Base-by-base conservation (phyloP, 2,888 invertebrate species). In the Rhogogaster chlorosoma region DNA sequence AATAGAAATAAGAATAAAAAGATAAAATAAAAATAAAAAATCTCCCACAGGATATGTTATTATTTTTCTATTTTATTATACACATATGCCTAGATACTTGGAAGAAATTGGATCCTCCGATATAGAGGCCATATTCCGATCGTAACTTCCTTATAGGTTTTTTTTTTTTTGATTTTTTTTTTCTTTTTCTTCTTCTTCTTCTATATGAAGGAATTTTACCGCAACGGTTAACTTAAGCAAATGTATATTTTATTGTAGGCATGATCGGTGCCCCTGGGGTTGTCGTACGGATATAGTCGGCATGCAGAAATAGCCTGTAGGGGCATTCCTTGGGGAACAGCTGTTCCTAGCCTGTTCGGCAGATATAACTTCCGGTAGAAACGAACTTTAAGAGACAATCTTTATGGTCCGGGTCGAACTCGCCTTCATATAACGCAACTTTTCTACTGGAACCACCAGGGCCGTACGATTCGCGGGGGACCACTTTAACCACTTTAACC, bases 401-500 rank as follows among this genome's bases (percentile, higher is more conserved):
- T 83, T 83, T 45, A 67, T 83, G 70, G 83, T 42, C n/a, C 45
- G 67, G 49, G 67, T 83, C 83, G 83, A 42, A 77, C 29, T 53
- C 32, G 38, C 53, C 38, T 80, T 61, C 61, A 80, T 80, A 61
- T 49, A 64, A 64, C 80, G 61, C n/a, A 61, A 38, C 36, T 61
- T 64, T 18, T 64, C n/a, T 36, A 32, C 29, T n/a, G 57, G 77
- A 49, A 26, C 61, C 77, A 15, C 36, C 38, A 42, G 71, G 71
- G 71, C 29, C 22, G 71, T 73, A 38, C 82, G 42, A 61, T 32
- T 45, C 82, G 36, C 64, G 42, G 61, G 82, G 82, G 82, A 82
- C 36, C 64, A 64, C 82, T 82, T 82, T 29, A 67, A 82, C 22
- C 82, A 82, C 82, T 82, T 82, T 64, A 64, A 89, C 85, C 84